phyloP scores from a whole-genome alignment of 2,113 vertebrate species.

The Miniopterus natalensis region DNA sequence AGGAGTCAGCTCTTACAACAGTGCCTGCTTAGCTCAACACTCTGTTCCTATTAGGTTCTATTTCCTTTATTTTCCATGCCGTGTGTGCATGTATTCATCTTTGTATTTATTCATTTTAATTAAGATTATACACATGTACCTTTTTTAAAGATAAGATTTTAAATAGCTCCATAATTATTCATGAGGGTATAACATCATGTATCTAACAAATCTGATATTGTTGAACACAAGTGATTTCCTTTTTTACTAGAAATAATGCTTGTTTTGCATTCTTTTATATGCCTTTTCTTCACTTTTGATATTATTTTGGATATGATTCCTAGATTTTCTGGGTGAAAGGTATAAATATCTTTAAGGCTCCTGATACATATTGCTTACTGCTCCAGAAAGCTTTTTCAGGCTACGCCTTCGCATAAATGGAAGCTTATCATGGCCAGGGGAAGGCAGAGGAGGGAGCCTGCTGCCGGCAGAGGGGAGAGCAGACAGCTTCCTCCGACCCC shows the following conservation, averaged over 20 bases:
- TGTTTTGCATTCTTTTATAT: background rate
- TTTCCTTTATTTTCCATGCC: background rate
- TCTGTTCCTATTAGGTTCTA: background rate
- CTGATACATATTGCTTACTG: background rate
- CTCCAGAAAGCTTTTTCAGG: background rate
- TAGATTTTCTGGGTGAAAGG: background rate
- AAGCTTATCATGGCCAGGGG: background rate
- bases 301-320: background rate
- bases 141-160: slow-evolving; percentile 15
- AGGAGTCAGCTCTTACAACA: background rate
- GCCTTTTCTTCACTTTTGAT: background rate
- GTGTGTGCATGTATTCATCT: background rate
- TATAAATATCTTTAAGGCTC: background rate
- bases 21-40: background rate
- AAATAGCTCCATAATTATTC: background rate
- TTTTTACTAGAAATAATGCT: background rate
- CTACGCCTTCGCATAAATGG: background rate
- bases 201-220: background rate
- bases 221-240: background rate
- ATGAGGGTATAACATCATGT: background rate
- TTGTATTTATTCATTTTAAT: background rate
- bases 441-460: background rate
- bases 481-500: no score
- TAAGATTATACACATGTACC: background rate
- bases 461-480: background rate